Evolutionary conservation across 2,888 invertebrate genomes (phyloP).

Genomic region (Hipparchia sbordonii): DNA sequence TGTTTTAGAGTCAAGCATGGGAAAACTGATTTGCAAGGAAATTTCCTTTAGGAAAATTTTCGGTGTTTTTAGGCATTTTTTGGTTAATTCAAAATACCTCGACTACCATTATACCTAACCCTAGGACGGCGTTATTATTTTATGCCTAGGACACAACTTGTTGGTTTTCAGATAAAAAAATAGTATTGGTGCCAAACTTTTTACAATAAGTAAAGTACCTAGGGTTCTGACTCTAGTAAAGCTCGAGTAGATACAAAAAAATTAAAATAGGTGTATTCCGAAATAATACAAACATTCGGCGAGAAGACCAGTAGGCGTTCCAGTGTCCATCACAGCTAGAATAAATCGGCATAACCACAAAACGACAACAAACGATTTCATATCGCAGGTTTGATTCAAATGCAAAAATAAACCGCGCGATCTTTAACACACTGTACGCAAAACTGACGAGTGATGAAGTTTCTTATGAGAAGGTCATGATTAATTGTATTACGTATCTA

Average conservation of each 20-base stretch:
- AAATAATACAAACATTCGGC: constrained; percentile 62
- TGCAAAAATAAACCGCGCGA: constrained; percentile 44
- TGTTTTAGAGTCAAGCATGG: too few species aligned
- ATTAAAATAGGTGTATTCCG: not conserved
- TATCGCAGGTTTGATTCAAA: constrained; percentile 16
- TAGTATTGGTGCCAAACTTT: too few species aligned
- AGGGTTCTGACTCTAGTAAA: too few species aligned
- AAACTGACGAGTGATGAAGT: constrained; percentile 51
- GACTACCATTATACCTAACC: too few species aligned
- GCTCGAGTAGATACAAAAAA: not conserved
- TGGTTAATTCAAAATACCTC: too few species aligned
- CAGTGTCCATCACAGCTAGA: constrained; percentile 52
- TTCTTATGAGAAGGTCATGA: constrained; percentile 49
- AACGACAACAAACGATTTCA: constrained; percentile 38
- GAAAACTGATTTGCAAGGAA: too few species aligned
- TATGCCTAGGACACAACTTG: too few species aligned
- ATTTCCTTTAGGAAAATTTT: too few species aligned
- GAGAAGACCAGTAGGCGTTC: constrained; percentile 65
- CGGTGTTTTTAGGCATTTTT: too few species aligned
- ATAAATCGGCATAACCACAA: constrained; percentile 42
- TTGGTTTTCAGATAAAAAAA: too few species aligned
- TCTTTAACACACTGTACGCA: constrained; percentile 47
- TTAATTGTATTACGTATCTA: constrained; percentile 17
- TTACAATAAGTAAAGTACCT: too few species aligned
- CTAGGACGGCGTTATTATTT: too few species aligned